Conservation (phyloP, 1,140 invertebrate genomes). For the Cherax destructor region DNA sequence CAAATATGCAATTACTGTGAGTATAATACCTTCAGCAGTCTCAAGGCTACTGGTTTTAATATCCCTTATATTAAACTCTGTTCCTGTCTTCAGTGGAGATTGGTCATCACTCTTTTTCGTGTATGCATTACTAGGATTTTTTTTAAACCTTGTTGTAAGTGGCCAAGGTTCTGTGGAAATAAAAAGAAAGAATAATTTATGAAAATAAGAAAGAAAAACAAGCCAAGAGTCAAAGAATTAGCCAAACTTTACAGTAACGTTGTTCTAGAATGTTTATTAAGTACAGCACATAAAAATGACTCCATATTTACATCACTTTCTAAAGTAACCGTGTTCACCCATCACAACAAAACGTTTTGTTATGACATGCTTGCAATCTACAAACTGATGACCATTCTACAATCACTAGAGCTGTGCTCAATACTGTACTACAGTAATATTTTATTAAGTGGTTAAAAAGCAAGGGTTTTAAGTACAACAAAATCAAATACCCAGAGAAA, state of each 20-base stretch:
- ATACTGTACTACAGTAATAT: too few relatives aligned
- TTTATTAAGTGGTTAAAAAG: too few relatives aligned
- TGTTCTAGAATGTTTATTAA: not conserved
- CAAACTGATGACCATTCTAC: too few relatives aligned
- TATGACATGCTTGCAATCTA: not conserved
- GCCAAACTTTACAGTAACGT: not conserved
- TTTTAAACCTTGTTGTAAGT: conserved; percentile 24
- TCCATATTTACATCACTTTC: not conserved
- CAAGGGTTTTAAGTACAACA: too few relatives aligned
- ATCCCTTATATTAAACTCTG: conserved; percentile 21
- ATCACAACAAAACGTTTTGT: not conserved
- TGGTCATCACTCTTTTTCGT: conserved; percentile 32
- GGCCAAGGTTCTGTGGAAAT: conserved; percentile 41
- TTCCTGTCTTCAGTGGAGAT: conserved; percentile 19
- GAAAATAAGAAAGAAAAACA: not conserved
- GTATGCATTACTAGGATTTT: conserved; percentile 13
- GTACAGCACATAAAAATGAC: not conserved
- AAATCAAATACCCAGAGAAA: too few relatives aligned
- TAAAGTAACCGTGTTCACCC: not conserved
- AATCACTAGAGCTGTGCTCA: too few relatives aligned
- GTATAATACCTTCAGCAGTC: conserved; percentile 21
- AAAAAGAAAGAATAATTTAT: conserved; percentile 18
- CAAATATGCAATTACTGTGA: conserved; percentile 16
- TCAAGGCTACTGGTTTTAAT: conserved; percentile 29
- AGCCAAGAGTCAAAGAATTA: not conserved